Evolutionary conservation across 2,888 invertebrate species (phyloP).

Genomic region (Hirtodrosophila confusa): DNA sequence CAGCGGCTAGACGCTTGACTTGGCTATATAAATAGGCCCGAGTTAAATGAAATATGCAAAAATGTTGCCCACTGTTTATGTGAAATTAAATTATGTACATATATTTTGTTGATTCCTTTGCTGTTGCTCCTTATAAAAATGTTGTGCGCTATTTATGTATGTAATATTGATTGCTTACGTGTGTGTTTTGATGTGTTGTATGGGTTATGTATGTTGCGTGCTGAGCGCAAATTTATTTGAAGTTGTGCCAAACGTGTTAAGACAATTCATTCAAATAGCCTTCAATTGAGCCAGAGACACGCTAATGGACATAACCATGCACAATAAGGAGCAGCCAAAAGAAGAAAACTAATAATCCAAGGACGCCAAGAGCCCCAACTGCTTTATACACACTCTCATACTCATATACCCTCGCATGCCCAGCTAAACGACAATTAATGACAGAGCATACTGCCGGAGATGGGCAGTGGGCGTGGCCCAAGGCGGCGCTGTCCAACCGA

Average conservation of each 20-base stretch:
- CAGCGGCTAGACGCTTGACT: neutral
- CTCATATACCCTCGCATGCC: neutral
- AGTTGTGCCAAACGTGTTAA: conserved; percentile 61
- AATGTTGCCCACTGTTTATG: conserved; percentile 46
- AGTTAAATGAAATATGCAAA: conserved; percentile 43
- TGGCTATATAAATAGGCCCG: conserved; percentile 37
- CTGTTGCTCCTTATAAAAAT: conserved; percentile 21
- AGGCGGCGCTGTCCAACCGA: neutral
- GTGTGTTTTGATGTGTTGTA: conserved; percentile 42
- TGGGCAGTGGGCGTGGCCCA: conserved; percentile 45
- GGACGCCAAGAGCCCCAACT: conserved; percentile 1
- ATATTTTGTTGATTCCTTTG: conserved; percentile 35
- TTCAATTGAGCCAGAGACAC: conserved; percentile 48
- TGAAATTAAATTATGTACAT: conserved; percentile 54
- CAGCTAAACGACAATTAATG: conserved; percentile 70
- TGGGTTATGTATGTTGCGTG: conserved; percentile 44
- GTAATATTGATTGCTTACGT: conserved; percentile 28
- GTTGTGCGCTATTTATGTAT: conserved; percentile 29
- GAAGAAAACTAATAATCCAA: conserved; percentile 14
- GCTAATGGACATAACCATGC: conserved; percentile 71
- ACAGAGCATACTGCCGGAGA: conserved; percentile 57
- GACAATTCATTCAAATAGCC: conserved; percentile 60
- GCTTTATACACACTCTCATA: conserved; percentile 12
- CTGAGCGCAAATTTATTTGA: conserved; percentile 55
- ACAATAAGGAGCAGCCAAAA: neutral